Conservation (phyloP, 2,888 invertebrate genomes). For the Polymixis lichenea region DNA sequence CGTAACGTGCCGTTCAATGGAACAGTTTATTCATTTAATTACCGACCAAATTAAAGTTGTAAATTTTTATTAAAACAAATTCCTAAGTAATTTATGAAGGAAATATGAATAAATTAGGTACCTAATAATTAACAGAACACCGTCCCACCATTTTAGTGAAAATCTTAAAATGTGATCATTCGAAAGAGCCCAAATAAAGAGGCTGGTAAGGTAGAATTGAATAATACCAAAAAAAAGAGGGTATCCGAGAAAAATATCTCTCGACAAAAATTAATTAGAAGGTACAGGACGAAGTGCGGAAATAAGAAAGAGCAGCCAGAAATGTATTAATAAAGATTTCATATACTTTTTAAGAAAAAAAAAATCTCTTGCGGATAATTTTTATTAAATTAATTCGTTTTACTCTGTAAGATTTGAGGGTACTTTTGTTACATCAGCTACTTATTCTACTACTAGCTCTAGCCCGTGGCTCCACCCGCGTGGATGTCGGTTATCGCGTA, state of each 20-base stretch:
- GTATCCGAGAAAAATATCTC: constrained; percentile 44
- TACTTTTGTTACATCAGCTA: background rate
- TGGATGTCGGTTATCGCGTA: too few species aligned
- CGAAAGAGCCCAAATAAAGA: constrained; percentile 6
- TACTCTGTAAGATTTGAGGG: background rate
- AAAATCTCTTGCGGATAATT: background rate
- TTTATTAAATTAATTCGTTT: constrained; percentile 2
- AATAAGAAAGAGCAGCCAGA: constrained; percentile 35
- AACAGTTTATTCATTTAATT: too few species aligned
- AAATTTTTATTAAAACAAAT: background rate
- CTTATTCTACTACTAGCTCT: too few species aligned
- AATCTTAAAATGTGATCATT: constrained; percentile 15
- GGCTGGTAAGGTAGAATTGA: constrained; percentile 39
- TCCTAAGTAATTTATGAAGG: background rate
- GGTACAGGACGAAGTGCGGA: constrained; percentile 45
- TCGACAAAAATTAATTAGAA: constrained; percentile 62
- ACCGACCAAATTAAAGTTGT: constrained; percentile 1
- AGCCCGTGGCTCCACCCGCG: too few species aligned
- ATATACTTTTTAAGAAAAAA: background rate
- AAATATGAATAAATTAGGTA: constrained; percentile 21
- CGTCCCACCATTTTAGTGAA: background rate
- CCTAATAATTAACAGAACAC: constrained; percentile 26
- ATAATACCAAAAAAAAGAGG: constrained; percentile 35
- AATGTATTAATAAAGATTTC: constrained; percentile 40
- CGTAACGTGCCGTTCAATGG: too few species aligned